These are phyloP conservation scores for Cliona cf. orientalis DNA, from an alignment of 37 sponge, comb jelly and placozoan genomes.

Conservation along the genomic window DNA sequence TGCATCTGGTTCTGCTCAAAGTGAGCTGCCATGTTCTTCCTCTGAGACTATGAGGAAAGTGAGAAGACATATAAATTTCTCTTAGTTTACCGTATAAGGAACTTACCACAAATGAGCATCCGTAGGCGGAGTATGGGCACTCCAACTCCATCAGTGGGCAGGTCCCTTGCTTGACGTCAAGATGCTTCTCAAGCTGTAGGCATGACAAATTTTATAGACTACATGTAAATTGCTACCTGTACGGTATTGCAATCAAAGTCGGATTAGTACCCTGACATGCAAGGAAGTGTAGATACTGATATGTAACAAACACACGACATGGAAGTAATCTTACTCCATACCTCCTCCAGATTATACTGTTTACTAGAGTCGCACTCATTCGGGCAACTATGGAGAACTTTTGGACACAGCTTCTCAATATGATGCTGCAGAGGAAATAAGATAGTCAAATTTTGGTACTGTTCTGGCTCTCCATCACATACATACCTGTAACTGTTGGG, in stretches of 20 bases:
- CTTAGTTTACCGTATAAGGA: too few species aligned
- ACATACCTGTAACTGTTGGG: constrained; percentile 50
- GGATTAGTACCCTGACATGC: too few species aligned
- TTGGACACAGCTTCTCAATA: constrained; percentile 41
- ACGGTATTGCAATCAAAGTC: background rate
- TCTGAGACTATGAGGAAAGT: constrained; percentile 5
- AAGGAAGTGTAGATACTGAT: too few species aligned
- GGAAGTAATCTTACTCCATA: background rate
- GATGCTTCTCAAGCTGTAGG: constrained; percentile 48
- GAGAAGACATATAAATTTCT: too few species aligned
- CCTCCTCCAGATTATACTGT: constrained; percentile 34
- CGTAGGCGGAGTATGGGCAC: constrained; percentile 45
- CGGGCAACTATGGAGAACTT: constrained; percentile 33
- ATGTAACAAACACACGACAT: background rate
- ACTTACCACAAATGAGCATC: constrained; percentile 59
- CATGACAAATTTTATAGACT: background rate
- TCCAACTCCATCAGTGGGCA: constrained; percentile 52
- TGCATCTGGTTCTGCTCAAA: constrained; percentile 21
- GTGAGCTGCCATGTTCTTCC: constrained; percentile 21
- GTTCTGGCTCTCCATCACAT: too few species aligned
- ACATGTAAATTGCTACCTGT: background rate
- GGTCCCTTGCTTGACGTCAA: constrained; percentile 24
- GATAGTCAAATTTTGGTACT: background rate
- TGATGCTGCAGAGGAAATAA: constrained; percentile 29
- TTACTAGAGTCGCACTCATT: constrained; percentile 35